Base-by-base conservation (phyloP, 2,797 vertebrate genomes). In the Avahi laniger region DNA sequence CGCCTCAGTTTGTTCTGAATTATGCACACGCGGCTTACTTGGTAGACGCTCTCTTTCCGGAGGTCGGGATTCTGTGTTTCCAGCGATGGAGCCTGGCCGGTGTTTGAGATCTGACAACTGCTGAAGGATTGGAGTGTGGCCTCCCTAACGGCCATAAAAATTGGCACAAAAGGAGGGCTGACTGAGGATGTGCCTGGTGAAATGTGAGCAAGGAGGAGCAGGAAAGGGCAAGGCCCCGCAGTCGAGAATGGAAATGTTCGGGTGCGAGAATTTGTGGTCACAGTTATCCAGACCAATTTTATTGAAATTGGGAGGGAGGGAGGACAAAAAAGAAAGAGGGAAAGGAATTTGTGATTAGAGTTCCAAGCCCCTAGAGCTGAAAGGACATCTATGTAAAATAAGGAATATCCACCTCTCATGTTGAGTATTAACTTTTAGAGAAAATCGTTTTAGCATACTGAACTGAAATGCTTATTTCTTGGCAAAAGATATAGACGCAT, bases 121-220 rank as follows among this genome's bases (percentile, higher is more conserved):
- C 80, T n/a, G 30, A 92, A 90, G 84, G 35, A 87, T 86, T 90
- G 65, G 83, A 96, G 95, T 50, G 76, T 80, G 86, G 72, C 70
- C 94, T 95, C 89, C 57, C 79, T 89, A 80, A 63, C 92, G 41
- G 43, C 46, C 59, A 9, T 48, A 65, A 81, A 33, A 93, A 82
- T 57, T 95, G 38, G 52, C 84, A 48, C 52, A 89, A 70, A 88
- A 97, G 73, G 93, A 98, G 93, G 91, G 24, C 24, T 50, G 84
- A 52, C 33, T 93, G 52, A 93, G 69, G 90, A 91, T 92, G 46
- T 80, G 70, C 76, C 76, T 98, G 95, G 72, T 79, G 61, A 89
- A 85, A 94, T 81, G 70, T 52, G 97, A 86, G 81, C 54, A 52
- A 95, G 43, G 46, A 96, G 17, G n/a, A 89, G 52, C 43, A 48